Conservation (phyloP, 2,888 invertebrate species). For the Cosmia trapezina region DNA sequence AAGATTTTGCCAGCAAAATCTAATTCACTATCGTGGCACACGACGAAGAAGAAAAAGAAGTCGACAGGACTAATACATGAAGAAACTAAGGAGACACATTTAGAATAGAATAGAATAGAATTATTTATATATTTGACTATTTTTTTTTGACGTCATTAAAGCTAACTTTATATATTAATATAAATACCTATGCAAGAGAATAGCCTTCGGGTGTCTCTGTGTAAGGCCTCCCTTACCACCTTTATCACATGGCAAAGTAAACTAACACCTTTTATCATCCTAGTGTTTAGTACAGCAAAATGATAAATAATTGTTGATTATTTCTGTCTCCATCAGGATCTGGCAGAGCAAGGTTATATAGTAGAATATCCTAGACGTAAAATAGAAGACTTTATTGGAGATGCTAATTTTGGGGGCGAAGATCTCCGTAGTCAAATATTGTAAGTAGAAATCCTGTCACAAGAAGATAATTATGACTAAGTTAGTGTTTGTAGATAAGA, state of each 20-base stretch:
- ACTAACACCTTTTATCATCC: background rate
- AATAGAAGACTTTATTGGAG: slow-evolving; percentile 79
- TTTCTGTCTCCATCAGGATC: slow-evolving; percentile 66
- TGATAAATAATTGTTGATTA: background rate
- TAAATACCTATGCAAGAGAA: background rate
- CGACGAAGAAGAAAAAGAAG: too few species aligned
- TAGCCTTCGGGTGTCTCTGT: too few species aligned
- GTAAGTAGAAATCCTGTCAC: slow-evolving; percentile 66
- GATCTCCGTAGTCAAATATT: slow-evolving; percentile 73
- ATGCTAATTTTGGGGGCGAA: slow-evolving; percentile 81
- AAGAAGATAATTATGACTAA: background rate
- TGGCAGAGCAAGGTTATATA: slow-evolving; percentile 72
- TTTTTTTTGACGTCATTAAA: background rate
- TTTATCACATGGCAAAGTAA: too few species aligned
- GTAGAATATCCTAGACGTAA: slow-evolving; percentile 74
- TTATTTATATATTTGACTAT: too few species aligned
- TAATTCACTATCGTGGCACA: too few species aligned
- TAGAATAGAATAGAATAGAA: too few species aligned
- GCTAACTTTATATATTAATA: background rate
- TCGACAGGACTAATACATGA: background rate
- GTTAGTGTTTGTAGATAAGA: background rate
- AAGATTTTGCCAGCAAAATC: too few species aligned
- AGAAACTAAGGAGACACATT: background rate
- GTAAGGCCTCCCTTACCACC: too few species aligned
- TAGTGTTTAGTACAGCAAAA: background rate